Conservation (phyloP, 2,113 vertebrate species). For the Trematocara marginatum region DNA sequence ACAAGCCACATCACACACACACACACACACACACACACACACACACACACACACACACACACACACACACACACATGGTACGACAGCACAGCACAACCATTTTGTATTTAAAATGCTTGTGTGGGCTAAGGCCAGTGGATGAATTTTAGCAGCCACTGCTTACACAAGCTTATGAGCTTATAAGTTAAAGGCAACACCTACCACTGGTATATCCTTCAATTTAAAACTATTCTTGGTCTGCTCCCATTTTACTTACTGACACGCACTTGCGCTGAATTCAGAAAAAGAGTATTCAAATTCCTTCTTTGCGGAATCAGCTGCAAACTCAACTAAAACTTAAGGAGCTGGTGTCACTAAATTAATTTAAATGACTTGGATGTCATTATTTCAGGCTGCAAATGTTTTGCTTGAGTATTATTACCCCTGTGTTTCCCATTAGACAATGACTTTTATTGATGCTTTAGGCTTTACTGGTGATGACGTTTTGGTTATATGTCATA, state of each 20-base stretch:
- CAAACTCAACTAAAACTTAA: background rate
- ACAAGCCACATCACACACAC: background rate
- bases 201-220: background rate
- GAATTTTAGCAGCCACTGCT: background rate
- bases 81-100: background rate
- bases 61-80: background rate
- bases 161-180: background rate
- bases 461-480: background rate
- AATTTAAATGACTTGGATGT: background rate
- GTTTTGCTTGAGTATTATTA: background rate
- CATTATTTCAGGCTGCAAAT: background rate
- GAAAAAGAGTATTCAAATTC: background rate
- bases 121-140: background rate
- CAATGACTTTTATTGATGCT: background rate
- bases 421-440: background rate
- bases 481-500: background rate
- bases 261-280: background rate
- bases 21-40: background rate
- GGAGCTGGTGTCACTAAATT: background rate
- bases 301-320: background rate
- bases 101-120: background rate
- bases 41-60: background rate
- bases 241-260: background rate
- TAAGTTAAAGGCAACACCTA: background rate
- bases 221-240: background rate